Percentiles rank a stretch among this genome's conserved stretches.
phyloP scores from a whole-genome alignment of 2,113 vertebrate genomes.

The Pelecanus crispus region DNA sequence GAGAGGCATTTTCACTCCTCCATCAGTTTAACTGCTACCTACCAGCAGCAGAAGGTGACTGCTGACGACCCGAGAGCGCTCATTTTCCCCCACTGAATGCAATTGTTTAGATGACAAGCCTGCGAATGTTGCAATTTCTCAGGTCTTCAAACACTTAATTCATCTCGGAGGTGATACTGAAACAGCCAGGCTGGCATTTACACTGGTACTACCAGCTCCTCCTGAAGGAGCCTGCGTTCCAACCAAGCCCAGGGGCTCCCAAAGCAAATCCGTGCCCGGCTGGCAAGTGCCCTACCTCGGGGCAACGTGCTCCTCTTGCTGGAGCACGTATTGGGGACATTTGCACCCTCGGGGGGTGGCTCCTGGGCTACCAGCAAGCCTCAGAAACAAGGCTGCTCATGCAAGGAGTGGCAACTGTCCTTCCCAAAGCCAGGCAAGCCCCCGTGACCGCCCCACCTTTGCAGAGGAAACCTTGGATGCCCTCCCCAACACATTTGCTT shows the following conservation, averaged over 20 bases:
- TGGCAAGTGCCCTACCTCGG: background rate
- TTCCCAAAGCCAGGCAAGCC: background rate
- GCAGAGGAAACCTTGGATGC: background rate
- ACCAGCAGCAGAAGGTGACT: background rate
- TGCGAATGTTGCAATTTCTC: background rate
- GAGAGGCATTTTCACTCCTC: background rate
- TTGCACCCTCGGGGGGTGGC: background rate
- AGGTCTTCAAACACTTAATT: background rate
- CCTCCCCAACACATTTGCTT: background rate
- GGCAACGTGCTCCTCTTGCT: background rate
- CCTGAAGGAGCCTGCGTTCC: background rate
- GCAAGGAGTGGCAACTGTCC: background rate
- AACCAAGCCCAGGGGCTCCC: background rate
- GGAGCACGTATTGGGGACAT: background rate
- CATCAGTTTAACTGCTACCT: background rate
- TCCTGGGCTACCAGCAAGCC: background rate
- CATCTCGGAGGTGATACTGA: background rate
- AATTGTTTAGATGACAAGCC: background rate
- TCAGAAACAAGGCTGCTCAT: rapidly evolving
- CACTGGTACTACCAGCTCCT: background rate
- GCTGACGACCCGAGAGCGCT: background rate
- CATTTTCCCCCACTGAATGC: background rate
- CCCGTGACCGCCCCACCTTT: background rate
- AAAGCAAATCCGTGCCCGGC: background rate
- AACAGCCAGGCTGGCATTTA: background rate